phyloP scores from a whole-genome alignment of 2,888 invertebrate genomes.

The Zaprionus obscuricornis region DNA sequence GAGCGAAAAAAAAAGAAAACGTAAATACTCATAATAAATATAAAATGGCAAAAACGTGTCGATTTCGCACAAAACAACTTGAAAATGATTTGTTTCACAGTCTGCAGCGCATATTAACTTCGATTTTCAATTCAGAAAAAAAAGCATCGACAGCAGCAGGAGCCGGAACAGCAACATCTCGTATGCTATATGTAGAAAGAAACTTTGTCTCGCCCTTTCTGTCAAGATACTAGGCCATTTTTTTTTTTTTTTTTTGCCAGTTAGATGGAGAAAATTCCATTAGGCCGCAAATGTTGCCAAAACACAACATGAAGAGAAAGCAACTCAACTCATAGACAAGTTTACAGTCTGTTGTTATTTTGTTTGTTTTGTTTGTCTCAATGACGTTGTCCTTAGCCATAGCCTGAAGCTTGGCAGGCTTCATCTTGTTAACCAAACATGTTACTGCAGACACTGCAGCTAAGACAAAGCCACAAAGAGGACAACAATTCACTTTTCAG shows the following conservation, averaged over 20 bases:
- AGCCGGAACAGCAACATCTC: conserved; percentile 26
- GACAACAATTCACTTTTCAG: conserved; percentile 9
- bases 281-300: conserved; percentile 70
- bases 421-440: conserved; percentile 81
- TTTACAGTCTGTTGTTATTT: conserved; percentile 24
- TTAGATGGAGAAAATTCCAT: conserved; percentile 67
- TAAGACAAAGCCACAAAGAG: conserved; percentile 77
- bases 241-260: too few relatives aligned
- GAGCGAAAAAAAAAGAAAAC: conserved; percentile 26
- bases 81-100: conserved; percentile 81
- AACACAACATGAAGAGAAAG: conserved; percentile 23
- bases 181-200: conserved; percentile 38
- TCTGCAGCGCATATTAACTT: conserved; percentile 80
- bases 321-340: conserved; percentile 39
- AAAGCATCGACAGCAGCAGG: too few relatives aligned
- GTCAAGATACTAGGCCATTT: conserved; percentile 41
- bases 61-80: conserved; percentile 77
- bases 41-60: conserved; percentile 82
- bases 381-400: conserved; percentile 66
- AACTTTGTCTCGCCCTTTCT: conserved; percentile 4
- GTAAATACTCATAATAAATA: conserved; percentile 72
- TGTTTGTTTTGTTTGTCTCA: conserved; percentile 61
- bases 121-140: conserved; percentile 68
- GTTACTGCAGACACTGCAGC: conserved; percentile 51
- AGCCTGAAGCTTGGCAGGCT: conserved; percentile 70